phyloP scores from a whole-genome alignment of 2,113 vertebrate species.

The Sceloporus undulatus region DNA sequence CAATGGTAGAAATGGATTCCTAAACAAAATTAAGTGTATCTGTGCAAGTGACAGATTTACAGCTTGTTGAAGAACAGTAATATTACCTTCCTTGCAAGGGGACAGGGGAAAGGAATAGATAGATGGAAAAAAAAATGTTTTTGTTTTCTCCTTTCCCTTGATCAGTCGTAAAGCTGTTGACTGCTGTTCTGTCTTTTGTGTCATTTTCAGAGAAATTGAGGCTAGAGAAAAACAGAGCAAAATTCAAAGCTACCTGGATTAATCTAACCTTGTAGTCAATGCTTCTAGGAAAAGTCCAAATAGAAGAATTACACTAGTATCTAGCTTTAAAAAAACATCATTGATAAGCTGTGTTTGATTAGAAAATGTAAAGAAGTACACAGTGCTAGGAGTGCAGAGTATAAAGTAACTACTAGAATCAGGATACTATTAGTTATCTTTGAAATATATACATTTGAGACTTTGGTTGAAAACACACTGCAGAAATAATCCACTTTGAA shows the following conservation, averaged over 20 bases:
- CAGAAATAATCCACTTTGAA: too few relatives aligned
- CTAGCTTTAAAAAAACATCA: background rate
- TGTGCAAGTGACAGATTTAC: background rate
- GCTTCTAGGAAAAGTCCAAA: background rate
- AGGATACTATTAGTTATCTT: background rate
- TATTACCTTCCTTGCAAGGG: background rate
- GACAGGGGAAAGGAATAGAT: background rate
- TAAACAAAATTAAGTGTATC: background rate
- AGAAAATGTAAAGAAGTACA: background rate
- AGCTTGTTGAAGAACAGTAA: background rate
- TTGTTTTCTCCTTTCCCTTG: background rate
- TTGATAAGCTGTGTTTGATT: background rate
- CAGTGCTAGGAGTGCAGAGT: too few relatives aligned
- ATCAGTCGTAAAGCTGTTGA: background rate
- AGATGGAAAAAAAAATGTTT: slow-evolving; percentile 2
- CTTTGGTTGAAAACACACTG: too few relatives aligned
- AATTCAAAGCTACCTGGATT: background rate
- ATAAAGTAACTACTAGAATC: background rate
- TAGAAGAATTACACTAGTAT: background rate
- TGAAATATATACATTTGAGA: background rate
- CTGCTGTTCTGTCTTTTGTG: background rate
- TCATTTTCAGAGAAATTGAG: background rate
- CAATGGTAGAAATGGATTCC: background rate
- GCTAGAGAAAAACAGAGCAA: background rate
- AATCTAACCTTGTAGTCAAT: background rate